Base-by-base conservation (phyloP, 2,113 vertebrate species). In the Dromas ardeola region DNA sequence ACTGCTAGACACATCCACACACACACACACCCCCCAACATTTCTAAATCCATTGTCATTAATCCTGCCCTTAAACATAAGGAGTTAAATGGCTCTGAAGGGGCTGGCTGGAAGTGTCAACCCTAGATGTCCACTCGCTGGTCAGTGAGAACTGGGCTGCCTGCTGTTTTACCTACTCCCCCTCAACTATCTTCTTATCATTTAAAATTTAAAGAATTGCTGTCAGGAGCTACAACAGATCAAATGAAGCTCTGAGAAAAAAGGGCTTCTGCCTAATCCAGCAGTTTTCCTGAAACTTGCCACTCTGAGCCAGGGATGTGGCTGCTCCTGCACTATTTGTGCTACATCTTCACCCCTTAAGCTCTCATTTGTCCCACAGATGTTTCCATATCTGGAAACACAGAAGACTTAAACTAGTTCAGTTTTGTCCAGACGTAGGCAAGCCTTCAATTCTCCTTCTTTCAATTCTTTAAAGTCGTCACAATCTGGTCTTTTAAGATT, bases 1-100 rank as follows among this genome's bases (percentile, higher is more conserved):
- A n/a, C 13, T 3, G 4, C 50, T 53, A 72, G 72, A 78, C 10
- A 36, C 16, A 32, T 4, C 7, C 29, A 52, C 18, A 15, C 14
- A 55, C 10, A 30, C 21, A 19, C 1, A 26, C 0, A 13, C 7
- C 4, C 27, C 36, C 34, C 22, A 69, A 22, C 9, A 30, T 27
- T 76, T 76, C 22, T 43, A 26, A 69, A 47, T 9, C 18, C 22
- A 23, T 5, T 52, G 10, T 22, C 2, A 21, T 50, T 50, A 89
- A 25, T 65, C 43, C 38, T 55, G 26, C 9, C n/a, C 43, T 81
- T 72, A 76, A 94, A 62, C 9, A 26, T 21, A 73, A 43, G 38
- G 34, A 65, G 3, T 18, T 40, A 49, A 49, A 61, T 8, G 27
- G 26, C 61, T 90, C 27, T 71, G 43, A 66, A 85, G 38, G 34